Evolutionary conservation across 2,888 invertebrate species (phyloP), one percentile per base, ranked within the genome.

Genomic region (Rhagophthalmus giganteus): DNA sequence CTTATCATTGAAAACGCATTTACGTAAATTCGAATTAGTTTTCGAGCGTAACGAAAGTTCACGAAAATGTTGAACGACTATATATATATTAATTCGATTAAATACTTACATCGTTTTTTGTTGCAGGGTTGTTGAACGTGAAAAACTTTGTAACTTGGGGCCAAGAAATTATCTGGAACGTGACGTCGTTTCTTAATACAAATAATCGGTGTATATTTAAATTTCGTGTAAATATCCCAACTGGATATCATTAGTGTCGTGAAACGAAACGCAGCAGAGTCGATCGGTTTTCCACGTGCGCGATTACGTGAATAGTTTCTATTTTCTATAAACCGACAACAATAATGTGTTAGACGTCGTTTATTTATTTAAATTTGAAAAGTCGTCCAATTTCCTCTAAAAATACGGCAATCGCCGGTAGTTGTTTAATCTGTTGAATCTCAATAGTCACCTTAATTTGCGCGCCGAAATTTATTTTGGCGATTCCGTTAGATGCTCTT

Each of bases 201-300:
- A 47, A 55, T 40, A 54, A 57, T 39, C 41, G 40, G 34, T 51
- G 54, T 57, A 46, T 57, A 48, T 47, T 45, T 57, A 57, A 54
- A 51, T 38, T 33, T 50, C 32, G 37, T 32, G 50, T 42, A 50
- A 50, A 50, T 42, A 50, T 42, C 34, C 11, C 14, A 25, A 44
- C 32, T 32, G 24, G 37, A 24, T 24, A 27, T 15, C 27, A 13
- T 31, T 31, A 41, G 40, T 39, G 39, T 20, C 8, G 28, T 28
- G 30, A n/a, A n/a, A n/a, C n/a, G n/a, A n/a, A n/a, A n/a, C n/a
- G n/a, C n/a, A n/a, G n/a, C n/a, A n/a, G n/a, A n/a, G n/a, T n/a
- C n/a, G n/a, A n/a, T n/a, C n/a, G n/a, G n/a, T n/a, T n/a, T n/a
- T n/a, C n/a, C n/a, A n/a, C n/a, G n/a, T n/a, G n/a, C n/a, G n/a